Conservation (phyloP, 2,888 invertebrate species). For the Mimachlamys varia region DNA sequence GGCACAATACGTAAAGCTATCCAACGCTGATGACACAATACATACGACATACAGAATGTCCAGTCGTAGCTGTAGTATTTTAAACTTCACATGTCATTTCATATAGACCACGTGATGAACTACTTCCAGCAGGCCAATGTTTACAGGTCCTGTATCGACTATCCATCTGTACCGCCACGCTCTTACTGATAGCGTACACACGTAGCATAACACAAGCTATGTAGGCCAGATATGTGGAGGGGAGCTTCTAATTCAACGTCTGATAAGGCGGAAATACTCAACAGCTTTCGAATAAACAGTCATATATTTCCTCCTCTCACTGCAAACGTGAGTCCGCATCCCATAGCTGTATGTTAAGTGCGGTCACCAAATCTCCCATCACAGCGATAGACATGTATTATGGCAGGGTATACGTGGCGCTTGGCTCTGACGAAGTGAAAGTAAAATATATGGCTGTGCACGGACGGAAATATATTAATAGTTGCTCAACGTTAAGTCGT, state of each 20-base stretch:
- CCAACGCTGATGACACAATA: not conserved
- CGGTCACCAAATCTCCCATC: not conserved
- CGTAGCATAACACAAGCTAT: not conserved
- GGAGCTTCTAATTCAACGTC: not conserved
- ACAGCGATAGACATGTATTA: not conserved
- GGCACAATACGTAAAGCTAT: not conserved
- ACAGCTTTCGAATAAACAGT: not conserved
- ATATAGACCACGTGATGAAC: not conserved
- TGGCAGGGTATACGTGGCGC: not conserved
- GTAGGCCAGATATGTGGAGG: not conserved
- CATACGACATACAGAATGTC: not conserved
- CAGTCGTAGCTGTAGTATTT: not conserved
- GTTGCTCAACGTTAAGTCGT: too few relatives aligned
- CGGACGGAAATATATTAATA: not conserved
- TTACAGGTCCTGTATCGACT: not conserved
- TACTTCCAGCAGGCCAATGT: not conserved
- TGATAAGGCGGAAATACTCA: slow-evolving; percentile 13
- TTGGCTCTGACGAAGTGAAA: not conserved
- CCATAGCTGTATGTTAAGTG: not conserved
- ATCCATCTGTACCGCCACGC: not conserved
- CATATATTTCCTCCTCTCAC: not conserved
- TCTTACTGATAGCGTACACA: not conserved
- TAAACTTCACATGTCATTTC: too few relatives aligned
- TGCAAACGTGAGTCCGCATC: slow-evolving; percentile 11
- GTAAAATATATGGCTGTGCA: not conserved